phyloP scores from a whole-genome alignment of 2,113 vertebrate genomes.

The Psittacula cyanocephala region DNA sequence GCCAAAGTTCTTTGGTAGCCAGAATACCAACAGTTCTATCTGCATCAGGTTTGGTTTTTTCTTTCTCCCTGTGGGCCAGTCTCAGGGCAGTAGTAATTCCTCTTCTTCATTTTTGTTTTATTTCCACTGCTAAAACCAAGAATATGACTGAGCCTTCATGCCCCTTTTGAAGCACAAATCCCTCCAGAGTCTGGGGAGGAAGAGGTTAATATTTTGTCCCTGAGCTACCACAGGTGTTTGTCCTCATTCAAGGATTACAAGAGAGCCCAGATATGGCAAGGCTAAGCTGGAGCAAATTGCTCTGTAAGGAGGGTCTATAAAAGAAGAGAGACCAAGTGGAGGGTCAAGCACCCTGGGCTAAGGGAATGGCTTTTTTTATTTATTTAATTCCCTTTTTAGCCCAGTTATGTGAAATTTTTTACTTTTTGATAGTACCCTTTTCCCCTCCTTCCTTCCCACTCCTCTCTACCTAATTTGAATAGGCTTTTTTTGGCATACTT shows the following conservation, averaged over 20 bases:
- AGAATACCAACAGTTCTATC: neutral
- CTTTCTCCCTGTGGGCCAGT: neutral
- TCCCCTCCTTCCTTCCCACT: neutral
- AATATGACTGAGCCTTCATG: neutral
- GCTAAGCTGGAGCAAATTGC: neutral
- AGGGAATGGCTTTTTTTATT: neutral
- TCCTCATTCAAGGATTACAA: neutral
- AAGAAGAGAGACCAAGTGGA: neutral
- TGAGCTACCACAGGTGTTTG: neutral
- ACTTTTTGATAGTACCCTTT: neutral
- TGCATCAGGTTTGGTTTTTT: neutral
- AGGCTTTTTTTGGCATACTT: neutral
- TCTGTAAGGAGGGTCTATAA: neutral
- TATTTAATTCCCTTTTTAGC: constrained; percentile 4
- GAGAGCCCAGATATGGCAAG: neutral
- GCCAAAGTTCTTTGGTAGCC: neutral
- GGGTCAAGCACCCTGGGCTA: neutral
- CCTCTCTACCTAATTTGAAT: neutral
- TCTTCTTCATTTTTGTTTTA: neutral
- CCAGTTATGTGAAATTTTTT: neutral
- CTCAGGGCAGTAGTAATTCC: neutral
- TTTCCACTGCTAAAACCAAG: neutral
- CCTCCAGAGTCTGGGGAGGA: neutral
- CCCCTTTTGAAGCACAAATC: neutral
- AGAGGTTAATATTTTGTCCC: neutral